Conservation (phyloP, 2,113 vertebrate genomes). For the Addax nasomaculatus region DNA sequence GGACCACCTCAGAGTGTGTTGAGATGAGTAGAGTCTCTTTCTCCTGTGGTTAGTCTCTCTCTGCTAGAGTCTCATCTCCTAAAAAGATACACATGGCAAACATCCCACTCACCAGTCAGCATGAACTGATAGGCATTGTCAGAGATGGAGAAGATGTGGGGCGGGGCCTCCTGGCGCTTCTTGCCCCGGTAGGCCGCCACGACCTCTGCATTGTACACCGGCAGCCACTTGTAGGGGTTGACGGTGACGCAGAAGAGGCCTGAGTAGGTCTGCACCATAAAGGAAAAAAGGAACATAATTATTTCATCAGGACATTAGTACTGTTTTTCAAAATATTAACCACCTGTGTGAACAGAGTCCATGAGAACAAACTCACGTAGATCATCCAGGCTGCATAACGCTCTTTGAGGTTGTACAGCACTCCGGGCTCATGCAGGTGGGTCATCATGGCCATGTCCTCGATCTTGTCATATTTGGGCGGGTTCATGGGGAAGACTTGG, state of each 20-base stretch:
- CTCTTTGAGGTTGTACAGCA: conserved; percentile 82
- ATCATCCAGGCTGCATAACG: conserved; percentile 79
- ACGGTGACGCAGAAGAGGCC: conserved; percentile 90
- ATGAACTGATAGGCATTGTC: conserved; percentile 81
- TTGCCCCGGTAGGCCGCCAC: conserved; percentile 77
- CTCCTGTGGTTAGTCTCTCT: background rate
- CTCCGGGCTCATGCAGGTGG: conserved; percentile 86
- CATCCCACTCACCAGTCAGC: conserved; percentile 76
- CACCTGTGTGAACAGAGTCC: background rate
- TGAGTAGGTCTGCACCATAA: conserved; percentile 85
- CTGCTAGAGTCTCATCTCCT: background rate
- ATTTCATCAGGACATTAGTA: background rate
- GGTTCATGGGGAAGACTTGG: conserved; percentile 84
- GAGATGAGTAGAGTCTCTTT: background rate
- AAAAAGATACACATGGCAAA: background rate
- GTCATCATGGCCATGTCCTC: conserved; percentile 96
- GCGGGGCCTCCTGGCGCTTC: conserved; percentile 81
- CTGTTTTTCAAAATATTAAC: background rate
- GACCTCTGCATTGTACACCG: conserved; percentile 82
- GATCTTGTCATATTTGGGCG: conserved; percentile 90
- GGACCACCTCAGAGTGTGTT: background rate
- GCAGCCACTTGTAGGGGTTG: conserved; percentile 91
- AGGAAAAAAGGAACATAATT: background rate
- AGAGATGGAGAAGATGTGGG: conserved; percentile 83
- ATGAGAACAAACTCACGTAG: conserved; percentile 71